phyloP scores from a whole-genome alignment of 2,888 invertebrate genomes.

The Theretra japonica region DNA sequence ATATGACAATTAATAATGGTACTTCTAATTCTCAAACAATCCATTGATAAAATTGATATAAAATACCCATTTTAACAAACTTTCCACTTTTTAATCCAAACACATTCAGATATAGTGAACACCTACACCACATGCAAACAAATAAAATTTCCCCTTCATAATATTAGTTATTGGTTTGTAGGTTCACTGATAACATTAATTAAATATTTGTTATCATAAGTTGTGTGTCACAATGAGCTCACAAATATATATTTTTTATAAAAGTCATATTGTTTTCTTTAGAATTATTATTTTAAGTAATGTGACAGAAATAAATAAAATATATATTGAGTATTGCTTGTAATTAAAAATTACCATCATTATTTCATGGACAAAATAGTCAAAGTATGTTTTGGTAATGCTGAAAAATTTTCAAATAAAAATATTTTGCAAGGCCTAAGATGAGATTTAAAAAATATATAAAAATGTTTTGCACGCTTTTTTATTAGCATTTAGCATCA shows the following conservation, averaged over 20 bases:
- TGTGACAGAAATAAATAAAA: not conserved
- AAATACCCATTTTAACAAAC: not conserved
- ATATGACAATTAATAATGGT: too few species aligned
- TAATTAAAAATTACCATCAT: too few species aligned
- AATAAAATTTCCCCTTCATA: conserved; percentile 28
- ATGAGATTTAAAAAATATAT: too few species aligned
- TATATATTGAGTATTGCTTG: too few species aligned
- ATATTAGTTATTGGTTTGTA: conserved; percentile 25
- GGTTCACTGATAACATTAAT: conserved; percentile 29
- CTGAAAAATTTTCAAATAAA: too few species aligned
- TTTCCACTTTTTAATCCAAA: conserved; percentile 14
- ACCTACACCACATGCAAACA: conserved; percentile 23
- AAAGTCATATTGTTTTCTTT: too few species aligned
- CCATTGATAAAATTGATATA: not conserved
- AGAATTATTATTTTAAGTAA: not conserved
- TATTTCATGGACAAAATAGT: too few species aligned
- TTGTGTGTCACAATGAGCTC: conserved; percentile 1
- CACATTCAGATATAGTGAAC: conserved; percentile 4
- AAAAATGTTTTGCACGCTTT: too few species aligned
- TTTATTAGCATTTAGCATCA: too few species aligned
- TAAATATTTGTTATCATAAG: conserved; percentile 30
- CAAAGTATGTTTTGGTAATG: too few species aligned
- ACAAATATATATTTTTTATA: not conserved
- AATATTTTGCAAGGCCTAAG: too few species aligned
- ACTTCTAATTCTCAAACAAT: not conserved